Percentiles rank a stretch among this genome's conserved stretches.
phyloP scores from a whole-genome alignment of 2,888 invertebrate genomes.

The Agriopis leucophaearia region DNA sequence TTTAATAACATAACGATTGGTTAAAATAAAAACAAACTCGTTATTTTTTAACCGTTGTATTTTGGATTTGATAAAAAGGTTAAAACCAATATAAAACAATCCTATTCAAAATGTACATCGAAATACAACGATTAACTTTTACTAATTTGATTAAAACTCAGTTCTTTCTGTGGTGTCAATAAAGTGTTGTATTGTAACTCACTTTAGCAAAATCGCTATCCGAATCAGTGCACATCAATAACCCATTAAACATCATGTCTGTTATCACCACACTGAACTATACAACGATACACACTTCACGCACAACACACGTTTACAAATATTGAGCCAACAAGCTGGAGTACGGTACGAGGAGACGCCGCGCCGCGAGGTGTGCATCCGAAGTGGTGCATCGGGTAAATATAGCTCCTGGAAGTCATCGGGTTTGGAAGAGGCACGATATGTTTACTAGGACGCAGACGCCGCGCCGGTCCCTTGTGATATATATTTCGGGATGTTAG shows the following conservation, averaged over 20 bases:
- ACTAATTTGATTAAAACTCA: too few relatives aligned
- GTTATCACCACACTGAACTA: conserved; percentile 13
- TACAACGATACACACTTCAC: conserved; percentile 10
- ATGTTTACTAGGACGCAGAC: conserved; percentile 32
- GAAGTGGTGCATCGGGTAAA: conserved; percentile 43
- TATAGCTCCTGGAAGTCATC: conserved; percentile 41
- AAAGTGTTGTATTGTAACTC: conserved; percentile 46
- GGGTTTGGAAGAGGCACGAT: conserved; percentile 23
- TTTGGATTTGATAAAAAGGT: neutral
- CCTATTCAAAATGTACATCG: too few relatives aligned
- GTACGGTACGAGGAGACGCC: conserved; percentile 25
- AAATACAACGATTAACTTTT: too few relatives aligned
- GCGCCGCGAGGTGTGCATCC: conserved; percentile 42
- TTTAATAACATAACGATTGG: too few relatives aligned
- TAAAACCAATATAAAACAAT: neutral
- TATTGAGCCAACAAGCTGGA: conserved; percentile 23
- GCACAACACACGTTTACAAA: conserved; percentile 36
- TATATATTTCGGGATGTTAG: conserved; percentile 26
- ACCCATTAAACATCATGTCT: conserved; percentile 79
- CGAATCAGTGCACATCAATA: conserved; percentile 74
- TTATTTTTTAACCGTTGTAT: neutral
- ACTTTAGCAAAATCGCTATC: conserved; percentile 79
- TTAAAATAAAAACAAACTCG: neutral
- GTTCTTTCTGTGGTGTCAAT: neutral
- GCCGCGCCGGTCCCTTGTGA: conserved; percentile 9